phyloP scores from a whole-genome alignment of 37 sponge, comb jelly and placozoan genomes.

The Agelas oroides region DNA sequence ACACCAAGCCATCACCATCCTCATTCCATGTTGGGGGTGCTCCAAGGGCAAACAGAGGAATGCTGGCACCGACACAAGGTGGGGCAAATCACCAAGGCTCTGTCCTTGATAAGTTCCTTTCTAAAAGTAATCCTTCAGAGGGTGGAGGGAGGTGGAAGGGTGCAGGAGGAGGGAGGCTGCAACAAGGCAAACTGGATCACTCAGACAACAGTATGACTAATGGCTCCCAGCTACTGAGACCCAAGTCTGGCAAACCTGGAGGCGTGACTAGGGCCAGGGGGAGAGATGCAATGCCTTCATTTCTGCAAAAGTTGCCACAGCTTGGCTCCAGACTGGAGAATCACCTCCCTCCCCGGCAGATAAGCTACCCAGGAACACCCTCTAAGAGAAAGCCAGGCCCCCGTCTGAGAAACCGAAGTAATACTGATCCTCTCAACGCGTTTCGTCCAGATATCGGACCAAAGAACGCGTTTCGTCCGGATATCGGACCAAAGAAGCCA shows the following conservation, averaged over 20 bases:
- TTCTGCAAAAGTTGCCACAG: too few species aligned
- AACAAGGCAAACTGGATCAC: not conserved
- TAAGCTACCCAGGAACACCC: not conserved
- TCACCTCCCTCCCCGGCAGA: too few species aligned
- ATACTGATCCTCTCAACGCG: not conserved
- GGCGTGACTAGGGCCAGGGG: too few species aligned
- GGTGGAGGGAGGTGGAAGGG: not conserved
- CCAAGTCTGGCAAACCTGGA: too few species aligned
- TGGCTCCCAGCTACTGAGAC: not conserved
- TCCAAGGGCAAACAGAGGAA: too few species aligned
- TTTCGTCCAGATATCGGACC: not conserved
- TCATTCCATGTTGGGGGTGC: too few species aligned
- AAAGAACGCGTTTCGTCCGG: not conserved
- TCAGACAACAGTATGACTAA: constrained; percentile 1
- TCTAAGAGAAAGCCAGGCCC: not conserved
- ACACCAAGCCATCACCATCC: too few species aligned
- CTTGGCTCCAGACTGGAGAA: too few species aligned
- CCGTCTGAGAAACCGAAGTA: not conserved
- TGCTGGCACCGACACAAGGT: too few species aligned
- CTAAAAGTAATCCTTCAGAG: not conserved
- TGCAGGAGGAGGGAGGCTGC: not conserved
- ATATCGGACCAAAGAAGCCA: too few species aligned
- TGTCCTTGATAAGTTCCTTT: not conserved
- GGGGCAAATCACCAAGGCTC: too few species aligned
- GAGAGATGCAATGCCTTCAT: too few species aligned